Percentiles rank a stretch among this genome's conserved stretches.
These are phyloP conservation scores for Aldrovandia affinis DNA, from an alignment of 2,797 vertebrate species.

Conservation along the genomic window DNA sequence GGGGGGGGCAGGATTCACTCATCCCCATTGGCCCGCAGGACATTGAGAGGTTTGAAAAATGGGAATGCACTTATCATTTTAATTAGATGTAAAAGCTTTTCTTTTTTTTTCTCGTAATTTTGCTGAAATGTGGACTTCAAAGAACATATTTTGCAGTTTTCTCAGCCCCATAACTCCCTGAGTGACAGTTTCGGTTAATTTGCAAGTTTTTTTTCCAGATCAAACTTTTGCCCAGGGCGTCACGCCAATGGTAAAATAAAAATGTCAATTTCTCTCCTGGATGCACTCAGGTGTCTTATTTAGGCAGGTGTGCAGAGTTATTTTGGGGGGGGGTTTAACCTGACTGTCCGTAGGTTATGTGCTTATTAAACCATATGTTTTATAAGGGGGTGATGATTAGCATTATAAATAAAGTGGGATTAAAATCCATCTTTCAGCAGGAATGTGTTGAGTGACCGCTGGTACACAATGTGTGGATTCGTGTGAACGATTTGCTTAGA, in stretches of 20 bases:
- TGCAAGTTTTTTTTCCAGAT: slow-evolving; percentile 82
- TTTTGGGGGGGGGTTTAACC: slow-evolving; percentile 75
- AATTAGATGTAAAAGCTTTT: slow-evolving; percentile 89
- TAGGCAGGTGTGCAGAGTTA: slow-evolving; percentile 83
- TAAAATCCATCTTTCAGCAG: slow-evolving; percentile 66
- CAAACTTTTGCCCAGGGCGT: slow-evolving; percentile 87
- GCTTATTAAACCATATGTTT: slow-evolving; percentile 83
- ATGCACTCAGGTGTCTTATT: slow-evolving; percentile 84
- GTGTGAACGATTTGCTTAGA: neutral
- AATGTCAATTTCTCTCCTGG: slow-evolving; percentile 83
- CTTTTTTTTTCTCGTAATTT: slow-evolving; percentile 56
- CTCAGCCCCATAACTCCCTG: slow-evolving; percentile 88
- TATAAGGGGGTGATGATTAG: slow-evolving; percentile 73
- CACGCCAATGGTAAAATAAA: slow-evolving; percentile 85
- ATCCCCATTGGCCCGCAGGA: slow-evolving; percentile 99
- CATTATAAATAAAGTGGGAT: slow-evolving; percentile 82
- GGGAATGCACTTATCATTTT: slow-evolving; percentile 99
- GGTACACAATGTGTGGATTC: slow-evolving; percentile 58
- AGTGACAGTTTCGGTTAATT: slow-evolving; percentile 93
- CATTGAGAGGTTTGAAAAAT: slow-evolving; percentile 99
- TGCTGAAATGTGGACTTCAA: slow-evolving; percentile 98
- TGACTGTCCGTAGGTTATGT: slow-evolving; percentile 69
- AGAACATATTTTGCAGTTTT: slow-evolving; percentile 93
- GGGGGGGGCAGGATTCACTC: slow-evolving; percentile 82
- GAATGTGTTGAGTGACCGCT: slow-evolving; percentile 66